phyloP scores from a whole-genome alignment of 2,113 vertebrate species.

The Corydoras sp. region DNA sequence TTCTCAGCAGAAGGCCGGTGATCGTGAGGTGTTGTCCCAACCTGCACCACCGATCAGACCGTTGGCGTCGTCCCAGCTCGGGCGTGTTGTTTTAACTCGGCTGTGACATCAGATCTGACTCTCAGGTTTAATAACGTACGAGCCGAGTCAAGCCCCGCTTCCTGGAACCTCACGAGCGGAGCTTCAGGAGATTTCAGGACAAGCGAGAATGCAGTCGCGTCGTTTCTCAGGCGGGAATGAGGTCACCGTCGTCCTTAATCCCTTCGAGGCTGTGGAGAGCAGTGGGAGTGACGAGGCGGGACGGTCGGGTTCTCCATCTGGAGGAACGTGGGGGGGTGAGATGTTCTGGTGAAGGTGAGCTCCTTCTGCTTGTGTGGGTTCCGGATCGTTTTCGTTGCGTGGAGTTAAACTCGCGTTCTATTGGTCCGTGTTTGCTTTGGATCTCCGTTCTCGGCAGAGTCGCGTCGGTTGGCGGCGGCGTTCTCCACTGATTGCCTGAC shows the following conservation, averaged over 20 bases:
- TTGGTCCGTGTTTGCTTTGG: constrained; percentile 60
- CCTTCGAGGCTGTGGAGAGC: constrained; percentile 12
- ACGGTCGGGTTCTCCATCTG: constrained; percentile 19
- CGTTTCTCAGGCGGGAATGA: constrained; percentile 19
- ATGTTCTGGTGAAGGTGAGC: constrained; percentile 52
- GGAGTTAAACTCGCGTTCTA: constrained; percentile 56
- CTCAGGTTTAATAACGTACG: constrained; percentile 53
- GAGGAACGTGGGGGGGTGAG: constrained; percentile 14
- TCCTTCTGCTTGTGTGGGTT: constrained; percentile 58
- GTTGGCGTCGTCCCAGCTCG: constrained; percentile 48
- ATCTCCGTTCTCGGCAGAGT: constrained; percentile 49
- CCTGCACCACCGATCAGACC: constrained; percentile 62
- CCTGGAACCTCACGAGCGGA: constrained; percentile 35
- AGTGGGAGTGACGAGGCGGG: constrained; percentile 25
- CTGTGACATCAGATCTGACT: constrained; percentile 64
- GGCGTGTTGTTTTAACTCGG: constrained; percentile 59
- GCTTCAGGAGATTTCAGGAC: constrained; percentile 20
- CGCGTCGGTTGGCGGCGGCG: constrained; percentile 48
- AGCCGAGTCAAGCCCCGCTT: constrained; percentile 47
- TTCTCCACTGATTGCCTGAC: constrained; percentile 56
- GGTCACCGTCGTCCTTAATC: constrained; percentile 23
- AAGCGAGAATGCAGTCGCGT: constrained; percentile 22
- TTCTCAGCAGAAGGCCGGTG: constrained; percentile 50
- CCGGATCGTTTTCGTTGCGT: constrained; percentile 51
- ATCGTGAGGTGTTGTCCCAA: constrained; percentile 65